Conservation (phyloP, 2,888 invertebrate species). For the Lomographa bimaculata region DNA sequence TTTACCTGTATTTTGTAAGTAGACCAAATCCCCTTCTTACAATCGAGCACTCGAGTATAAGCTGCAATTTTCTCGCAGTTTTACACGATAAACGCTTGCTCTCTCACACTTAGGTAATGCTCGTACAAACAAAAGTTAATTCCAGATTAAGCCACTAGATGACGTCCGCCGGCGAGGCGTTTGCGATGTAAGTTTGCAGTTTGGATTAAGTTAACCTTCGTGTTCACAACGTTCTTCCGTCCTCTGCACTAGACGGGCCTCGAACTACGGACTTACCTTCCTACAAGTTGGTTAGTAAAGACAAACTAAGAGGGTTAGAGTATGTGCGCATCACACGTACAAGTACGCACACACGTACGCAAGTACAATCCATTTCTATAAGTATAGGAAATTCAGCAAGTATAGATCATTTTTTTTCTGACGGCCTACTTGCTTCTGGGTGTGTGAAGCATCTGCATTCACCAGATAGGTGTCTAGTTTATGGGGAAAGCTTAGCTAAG, state of each 20-base stretch:
- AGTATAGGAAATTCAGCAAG: too few species aligned
- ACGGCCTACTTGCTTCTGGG: too few species aligned
- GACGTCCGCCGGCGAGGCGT: slow-evolving; percentile 25
- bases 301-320: too few species aligned
- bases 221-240: slow-evolving; percentile 28
- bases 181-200: slow-evolving; percentile 30
- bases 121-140: slow-evolving; percentile 30
- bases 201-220: slow-evolving; percentile 31
- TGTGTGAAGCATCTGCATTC: too few species aligned
- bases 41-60: not conserved
- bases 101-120: slow-evolving; percentile 18
- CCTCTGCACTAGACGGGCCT: not conserved
- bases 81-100: slow-evolving; percentile 9
- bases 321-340: too few species aligned
- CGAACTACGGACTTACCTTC: not conserved
- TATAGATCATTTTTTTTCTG: too few species aligned
- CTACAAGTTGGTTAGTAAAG: too few species aligned
- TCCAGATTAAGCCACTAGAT: slow-evolving; percentile 31
- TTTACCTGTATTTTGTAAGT: too few species aligned
- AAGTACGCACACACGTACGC: too few species aligned
- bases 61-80: slow-evolving; percentile 1
- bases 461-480: too few species aligned
- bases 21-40: not conserved
- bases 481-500: too few species aligned
- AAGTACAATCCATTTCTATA: too few species aligned